Base-by-base conservation (phyloP, 2,888 invertebrate genomes). In the Ectobius pallidus region DNA sequence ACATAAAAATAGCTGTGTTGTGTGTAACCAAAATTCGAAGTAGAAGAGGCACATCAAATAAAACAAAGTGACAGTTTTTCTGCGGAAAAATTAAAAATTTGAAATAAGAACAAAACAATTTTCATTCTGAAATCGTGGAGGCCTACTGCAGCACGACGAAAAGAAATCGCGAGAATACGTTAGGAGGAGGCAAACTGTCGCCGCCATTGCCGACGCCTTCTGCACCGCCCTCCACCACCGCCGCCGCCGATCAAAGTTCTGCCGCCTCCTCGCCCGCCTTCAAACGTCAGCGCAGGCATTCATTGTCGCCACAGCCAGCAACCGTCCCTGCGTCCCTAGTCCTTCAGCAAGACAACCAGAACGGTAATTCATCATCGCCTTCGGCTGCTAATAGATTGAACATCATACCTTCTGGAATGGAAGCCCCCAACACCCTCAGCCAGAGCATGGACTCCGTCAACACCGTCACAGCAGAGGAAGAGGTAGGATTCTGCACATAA, bases 371-470 rank as follows among this genome's bases (percentile, higher is more conserved):
- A 25, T 16, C 34, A 3, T 3, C 55, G 14, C 22, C 58, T 22
- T 16, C 34, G 2, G 3, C 55, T 25, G 34, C 4, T 11, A 16
- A 46, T 52, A 71, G 27, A 32, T 52, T 67, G 67, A 67, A 39
- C 52, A 67, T 49, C 34, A 65, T 32, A 44, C 20, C 73, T 39
- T 83, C 83, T 81, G 73, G 75, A 82, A 89, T 89, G 86, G 90
- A 90, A 83, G 89, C 90, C 78, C 86, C 90, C 78, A 88, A 90
- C 83, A 92, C 95, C 82, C 89, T 94, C 82, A 96, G 96, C 84
- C 96, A 97, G 87, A 96, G 96, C 87, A 96, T 97, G 96, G 97
- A 97, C 87, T 96, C 96, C 81, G 97, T 97, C 83, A 96, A 96
- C 87, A 96, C 96, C 80, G 92, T 92, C 82, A 93, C 94, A 84